Conservation (phyloP, 2,888 invertebrate species). For the Drosophila infuscata region DNA sequence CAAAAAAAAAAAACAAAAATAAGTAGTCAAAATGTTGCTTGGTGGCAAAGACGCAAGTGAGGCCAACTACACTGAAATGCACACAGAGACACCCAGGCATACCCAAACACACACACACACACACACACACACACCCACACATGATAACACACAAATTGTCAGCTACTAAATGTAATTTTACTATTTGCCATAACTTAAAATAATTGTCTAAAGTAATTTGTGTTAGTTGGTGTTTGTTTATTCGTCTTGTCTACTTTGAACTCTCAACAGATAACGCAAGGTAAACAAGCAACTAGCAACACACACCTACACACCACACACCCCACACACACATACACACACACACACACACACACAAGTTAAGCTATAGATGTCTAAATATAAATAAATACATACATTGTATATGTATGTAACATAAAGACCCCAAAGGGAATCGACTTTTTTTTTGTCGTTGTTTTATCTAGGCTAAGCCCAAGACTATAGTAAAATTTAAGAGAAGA, state of each 20-base stretch:
- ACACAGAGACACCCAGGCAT: background rate
- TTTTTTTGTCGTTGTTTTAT: constrained; percentile 50
- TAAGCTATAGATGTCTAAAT: constrained; percentile 19
- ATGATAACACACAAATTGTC: constrained; percentile 6
- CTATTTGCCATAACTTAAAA: constrained; percentile 15
- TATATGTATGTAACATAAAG: constrained; percentile 4
- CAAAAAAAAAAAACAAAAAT: background rate
- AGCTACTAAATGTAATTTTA: constrained; percentile 23
- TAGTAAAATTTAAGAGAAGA: constrained; percentile 50
- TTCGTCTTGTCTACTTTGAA: constrained; percentile 9
- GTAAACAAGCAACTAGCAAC: constrained; percentile 22
- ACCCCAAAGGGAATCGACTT: constrained; percentile 28
- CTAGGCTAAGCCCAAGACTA: constrained; percentile 66
- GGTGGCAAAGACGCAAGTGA: background rate
- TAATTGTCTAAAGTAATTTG: constrained; percentile 20
- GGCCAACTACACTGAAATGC: background rate
- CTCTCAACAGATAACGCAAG: background rate
- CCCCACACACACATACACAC: background rate
- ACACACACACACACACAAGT: background rate
- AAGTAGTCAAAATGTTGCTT: constrained; percentile 12
- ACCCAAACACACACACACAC: constrained; percentile 4
- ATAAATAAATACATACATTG: constrained; percentile 2
- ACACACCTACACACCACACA: background rate
- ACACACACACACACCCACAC: background rate
- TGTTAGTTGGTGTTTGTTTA: constrained; percentile 10